Percentiles rank a stretch among this genome's conserved stretches.
Conservation (phyloP, 2,888 invertebrate species). For the Pollenia griseotomentosa region DNA sequence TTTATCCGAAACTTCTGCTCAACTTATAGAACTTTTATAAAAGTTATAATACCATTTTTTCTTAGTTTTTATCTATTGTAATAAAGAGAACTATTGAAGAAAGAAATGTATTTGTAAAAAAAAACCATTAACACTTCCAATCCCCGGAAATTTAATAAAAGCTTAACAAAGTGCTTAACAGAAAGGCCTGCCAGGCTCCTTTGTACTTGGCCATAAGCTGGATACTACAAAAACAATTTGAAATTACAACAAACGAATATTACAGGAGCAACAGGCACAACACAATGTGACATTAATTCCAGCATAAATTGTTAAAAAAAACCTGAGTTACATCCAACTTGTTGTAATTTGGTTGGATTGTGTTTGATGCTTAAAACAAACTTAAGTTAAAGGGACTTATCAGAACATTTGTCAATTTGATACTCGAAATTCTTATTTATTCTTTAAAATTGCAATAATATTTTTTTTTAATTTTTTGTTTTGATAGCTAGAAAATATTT, state of each 20-base stretch:
- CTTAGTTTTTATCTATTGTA: neutral
- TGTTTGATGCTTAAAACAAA: conserved; percentile 7
- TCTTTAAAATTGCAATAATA: neutral
- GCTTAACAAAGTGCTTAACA: conserved; percentile 34
- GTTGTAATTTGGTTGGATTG: conserved; percentile 41
- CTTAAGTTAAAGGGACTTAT: too few relatives aligned
- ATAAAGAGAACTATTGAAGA: too few relatives aligned
- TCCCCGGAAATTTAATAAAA: conserved; percentile 58
- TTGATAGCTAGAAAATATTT: conserved; percentile 24
- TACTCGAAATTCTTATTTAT: too few relatives aligned
- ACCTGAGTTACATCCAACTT: conserved; percentile 24
- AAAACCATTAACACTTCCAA: conserved; percentile 64
- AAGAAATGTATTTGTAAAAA: neutral
- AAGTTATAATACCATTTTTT: neutral
- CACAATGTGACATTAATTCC: conserved; percentile 21
- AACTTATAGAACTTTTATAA: neutral
- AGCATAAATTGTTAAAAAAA: neutral
- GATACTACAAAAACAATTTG: neutral
- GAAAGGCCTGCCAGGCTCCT: conserved; percentile 42
- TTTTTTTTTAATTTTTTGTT: conserved; percentile 1
- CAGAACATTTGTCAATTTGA: too few relatives aligned
- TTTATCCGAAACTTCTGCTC: neutral
- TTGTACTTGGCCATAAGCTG: conserved; percentile 9
- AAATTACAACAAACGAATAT: conserved; percentile 2
- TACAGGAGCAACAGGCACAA: conserved; percentile 48